These are phyloP conservation scores for Xiphorhynchus erythropygius DNA, from an alignment of 2,797 vertebrate species.

Conservation along the genomic window DNA sequence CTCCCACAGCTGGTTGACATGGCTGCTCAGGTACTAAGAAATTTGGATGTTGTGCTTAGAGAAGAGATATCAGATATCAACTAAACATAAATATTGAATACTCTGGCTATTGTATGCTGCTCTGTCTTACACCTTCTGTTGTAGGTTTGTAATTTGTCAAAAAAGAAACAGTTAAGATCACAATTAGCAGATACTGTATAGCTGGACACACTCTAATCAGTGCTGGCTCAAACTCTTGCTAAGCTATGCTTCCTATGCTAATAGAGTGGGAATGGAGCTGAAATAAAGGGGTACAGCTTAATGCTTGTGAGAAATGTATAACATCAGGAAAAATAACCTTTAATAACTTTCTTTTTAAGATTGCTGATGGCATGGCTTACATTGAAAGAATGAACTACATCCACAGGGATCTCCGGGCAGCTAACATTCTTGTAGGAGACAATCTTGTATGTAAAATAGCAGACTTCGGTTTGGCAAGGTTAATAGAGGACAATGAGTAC, in stretches of 20 bases:
- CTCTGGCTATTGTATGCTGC: not conserved
- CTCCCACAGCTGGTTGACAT: constrained; percentile 93
- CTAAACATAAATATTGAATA: not conserved
- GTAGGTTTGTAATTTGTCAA: not conserved
- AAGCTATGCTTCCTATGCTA: not conserved
- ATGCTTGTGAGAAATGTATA: not conserved
- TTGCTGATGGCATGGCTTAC: constrained; percentile 97
- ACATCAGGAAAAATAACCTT: not conserved
- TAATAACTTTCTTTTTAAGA: constrained; percentile 76
- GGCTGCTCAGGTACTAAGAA: constrained; percentile 89
- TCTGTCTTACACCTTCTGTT: not conserved
- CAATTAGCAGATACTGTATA: not conserved
- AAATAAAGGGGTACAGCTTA: not conserved
- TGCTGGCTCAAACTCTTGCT: not conserved
- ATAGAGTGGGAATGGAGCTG: not conserved
- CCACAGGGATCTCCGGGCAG: constrained; percentile 94
- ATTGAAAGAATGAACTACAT: constrained; percentile 99
- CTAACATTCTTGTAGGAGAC: constrained; percentile 94
- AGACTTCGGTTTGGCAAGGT: constrained; percentile 93
- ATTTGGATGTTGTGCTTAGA: not conserved
- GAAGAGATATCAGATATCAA: not conserved
- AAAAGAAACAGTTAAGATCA: not conserved
- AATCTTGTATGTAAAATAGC: constrained; percentile 97
- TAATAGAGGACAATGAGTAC: constrained; percentile 98
- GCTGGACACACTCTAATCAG: not conserved